Conservation (phyloP, 2,797 vertebrate genomes). For the Arremon brunneinucha region DNA sequence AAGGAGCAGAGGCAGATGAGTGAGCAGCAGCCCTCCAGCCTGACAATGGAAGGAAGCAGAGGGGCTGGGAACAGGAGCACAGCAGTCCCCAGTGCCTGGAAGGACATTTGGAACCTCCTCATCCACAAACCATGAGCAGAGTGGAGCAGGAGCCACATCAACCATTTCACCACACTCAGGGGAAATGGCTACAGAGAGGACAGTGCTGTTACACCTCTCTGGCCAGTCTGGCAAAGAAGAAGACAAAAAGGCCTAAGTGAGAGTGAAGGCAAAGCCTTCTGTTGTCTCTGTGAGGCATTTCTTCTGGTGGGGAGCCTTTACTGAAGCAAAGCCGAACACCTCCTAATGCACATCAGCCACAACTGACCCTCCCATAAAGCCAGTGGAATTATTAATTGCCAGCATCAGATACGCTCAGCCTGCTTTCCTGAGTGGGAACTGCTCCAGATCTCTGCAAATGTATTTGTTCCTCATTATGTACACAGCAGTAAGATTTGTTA, state of each 20-base stretch:
- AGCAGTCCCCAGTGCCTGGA: neutral
- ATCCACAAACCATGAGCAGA: neutral
- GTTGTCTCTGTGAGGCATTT: neutral
- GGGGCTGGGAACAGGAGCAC: neutral
- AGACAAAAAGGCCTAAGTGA: neutral
- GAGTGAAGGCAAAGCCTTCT: neutral
- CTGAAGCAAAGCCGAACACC: neutral
- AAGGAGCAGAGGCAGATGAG: neutral
- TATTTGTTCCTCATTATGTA: slow-evolving; percentile 40
- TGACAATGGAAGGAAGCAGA: slow-evolving; percentile 44
- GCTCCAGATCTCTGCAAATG: slow-evolving; percentile 28
- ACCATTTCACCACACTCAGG: neutral
- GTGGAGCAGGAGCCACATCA: accelerated
- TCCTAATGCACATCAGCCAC: neutral
- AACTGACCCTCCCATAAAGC: neutral
- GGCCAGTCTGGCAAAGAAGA: neutral
- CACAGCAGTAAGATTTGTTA: neutral
- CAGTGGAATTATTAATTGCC: neutral
- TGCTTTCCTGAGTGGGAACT: neutral
- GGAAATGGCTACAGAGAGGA: neutral
- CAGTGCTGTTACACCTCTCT: neutral
- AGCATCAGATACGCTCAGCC: neutral
- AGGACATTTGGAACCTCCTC: neutral
- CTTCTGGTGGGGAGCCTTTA: neutral
- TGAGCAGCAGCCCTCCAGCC: neutral